phyloP scores from a whole-genome alignment of 2,888 invertebrate genomes.

The Helicoverpa assulta region DNA sequence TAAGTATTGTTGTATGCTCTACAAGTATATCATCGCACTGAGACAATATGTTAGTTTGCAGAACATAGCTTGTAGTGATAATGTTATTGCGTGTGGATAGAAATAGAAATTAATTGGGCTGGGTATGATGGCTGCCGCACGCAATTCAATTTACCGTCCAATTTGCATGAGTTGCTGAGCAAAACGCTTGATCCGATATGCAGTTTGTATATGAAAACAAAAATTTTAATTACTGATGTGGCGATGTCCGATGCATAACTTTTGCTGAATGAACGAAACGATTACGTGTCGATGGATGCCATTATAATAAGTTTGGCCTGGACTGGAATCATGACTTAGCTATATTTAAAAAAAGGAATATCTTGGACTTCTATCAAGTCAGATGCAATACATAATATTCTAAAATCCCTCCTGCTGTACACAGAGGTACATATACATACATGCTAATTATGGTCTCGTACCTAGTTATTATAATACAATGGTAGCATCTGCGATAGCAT shows the following conservation, averaged over 20 bases:
- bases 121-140: background rate
- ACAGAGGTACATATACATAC: background rate
- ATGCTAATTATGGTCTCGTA: constrained; percentile 35
- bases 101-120: constrained; percentile 5
- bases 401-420: constrained; percentile 2
- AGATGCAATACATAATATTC: background rate
- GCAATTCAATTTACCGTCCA: constrained; percentile 1
- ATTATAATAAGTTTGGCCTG: background rate
- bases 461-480: constrained; percentile 58
- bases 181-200: constrained; percentile 2
- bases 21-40: background rate
- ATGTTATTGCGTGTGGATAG: background rate
- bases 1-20: constrained; percentile 12
- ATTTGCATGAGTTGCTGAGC: background rate
- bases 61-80: background rate
- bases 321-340: constrained; percentile 6
- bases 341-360: background rate
- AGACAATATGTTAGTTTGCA: constrained; percentile 7
- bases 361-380: constrained; percentile 5
- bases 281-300: constrained; percentile 12
- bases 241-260: too few species aligned
- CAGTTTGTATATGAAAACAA: constrained; percentile 1
- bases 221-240: background rate
- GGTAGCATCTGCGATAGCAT: constrained; percentile 45
- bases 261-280: constrained; percentile 14